Evolutionary conservation across 2,113 vertebrate species (phyloP).

Genomic region (Calyptomena viridis): DNA sequence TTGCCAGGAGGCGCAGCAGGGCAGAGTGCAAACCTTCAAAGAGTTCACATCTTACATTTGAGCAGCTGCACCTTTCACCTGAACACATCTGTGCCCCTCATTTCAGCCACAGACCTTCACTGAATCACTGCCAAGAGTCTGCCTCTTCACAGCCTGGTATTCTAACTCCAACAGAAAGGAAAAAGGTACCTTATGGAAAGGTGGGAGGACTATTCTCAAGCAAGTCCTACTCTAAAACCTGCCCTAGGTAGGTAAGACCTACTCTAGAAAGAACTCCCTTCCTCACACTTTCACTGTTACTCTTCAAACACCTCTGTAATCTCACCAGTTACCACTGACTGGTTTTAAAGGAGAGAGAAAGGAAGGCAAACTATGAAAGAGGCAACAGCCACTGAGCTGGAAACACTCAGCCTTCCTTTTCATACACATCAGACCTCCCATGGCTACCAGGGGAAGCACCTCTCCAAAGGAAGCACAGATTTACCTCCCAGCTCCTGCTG

Average conservation of each 20-base stretch:
- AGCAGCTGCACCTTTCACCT: not conserved
- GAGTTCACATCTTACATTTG: not conserved
- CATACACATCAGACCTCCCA: fast-evolving
- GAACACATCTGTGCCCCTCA: not conserved
- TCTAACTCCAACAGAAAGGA: not conserved
- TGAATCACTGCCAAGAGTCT: not conserved
- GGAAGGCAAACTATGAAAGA: not conserved
- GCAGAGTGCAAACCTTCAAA: conserved; percentile 90
- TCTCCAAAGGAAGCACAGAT: not conserved
- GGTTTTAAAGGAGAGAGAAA: not conserved
- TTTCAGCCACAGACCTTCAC: not conserved
- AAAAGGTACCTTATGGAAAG: not conserved
- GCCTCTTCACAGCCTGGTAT: not conserved
- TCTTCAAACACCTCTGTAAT: not conserved
- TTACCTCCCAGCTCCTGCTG: conserved; percentile 96
- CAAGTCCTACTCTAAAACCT: not conserved
- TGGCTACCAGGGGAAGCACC: too few relatives aligned
- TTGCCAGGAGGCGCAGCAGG: conserved; percentile 91
- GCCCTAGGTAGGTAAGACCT: not conserved
- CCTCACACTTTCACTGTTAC: not conserved
- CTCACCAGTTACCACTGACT: not conserved
- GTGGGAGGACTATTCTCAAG: not conserved
- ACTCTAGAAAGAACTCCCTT: not conserved
- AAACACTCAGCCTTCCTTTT: not conserved
- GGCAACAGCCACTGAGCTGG: not conserved